A percentile compares a stretch with the other conserved stretches of the same genome.
Conservation (phyloP, 2,888 invertebrate genomes). For the Aspidiotus destructor region DNA sequence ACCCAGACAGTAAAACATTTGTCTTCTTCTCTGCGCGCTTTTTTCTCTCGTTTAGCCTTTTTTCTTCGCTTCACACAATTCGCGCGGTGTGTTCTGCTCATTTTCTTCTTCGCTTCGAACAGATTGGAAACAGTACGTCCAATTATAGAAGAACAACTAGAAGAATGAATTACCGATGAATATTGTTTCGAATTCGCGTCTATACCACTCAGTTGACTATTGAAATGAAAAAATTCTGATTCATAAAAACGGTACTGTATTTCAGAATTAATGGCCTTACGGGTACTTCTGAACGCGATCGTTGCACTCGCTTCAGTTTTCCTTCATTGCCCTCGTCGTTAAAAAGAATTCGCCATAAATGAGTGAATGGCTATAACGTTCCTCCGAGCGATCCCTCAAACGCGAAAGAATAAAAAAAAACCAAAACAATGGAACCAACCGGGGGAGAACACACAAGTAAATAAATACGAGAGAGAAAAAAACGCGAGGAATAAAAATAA, state of each 20-base stretch:
- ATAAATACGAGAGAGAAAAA: neutral
- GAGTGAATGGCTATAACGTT: no score
- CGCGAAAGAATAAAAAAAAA: no score
- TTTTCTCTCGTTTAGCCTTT: neutral
- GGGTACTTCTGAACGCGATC: no score
- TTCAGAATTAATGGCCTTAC: no score
- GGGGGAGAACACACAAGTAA: no score
- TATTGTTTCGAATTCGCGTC: neutral
- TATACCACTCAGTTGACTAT: no score
- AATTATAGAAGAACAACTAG: neutral
- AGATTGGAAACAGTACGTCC: neutral
- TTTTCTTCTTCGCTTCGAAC: neutral
- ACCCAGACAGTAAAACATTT: conserved; percentile 31
- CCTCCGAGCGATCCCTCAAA: no score
- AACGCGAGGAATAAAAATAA: conserved; percentile 4
- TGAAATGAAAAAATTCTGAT: no score
- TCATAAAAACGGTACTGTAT: no score
- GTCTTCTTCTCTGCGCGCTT: conserved; percentile 23
- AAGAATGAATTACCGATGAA: neutral
- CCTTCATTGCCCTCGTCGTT: neutral
- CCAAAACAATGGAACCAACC: no score
- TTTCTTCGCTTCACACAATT: neutral
- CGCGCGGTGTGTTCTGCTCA: neutral
- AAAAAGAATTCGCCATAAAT: no score
- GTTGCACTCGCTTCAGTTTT: neutral